Evolutionary conservation across 2,113 vertebrate species (phyloP), one percentile per base, ranked within the genome.

Genomic region (Pipa parva): DNA sequence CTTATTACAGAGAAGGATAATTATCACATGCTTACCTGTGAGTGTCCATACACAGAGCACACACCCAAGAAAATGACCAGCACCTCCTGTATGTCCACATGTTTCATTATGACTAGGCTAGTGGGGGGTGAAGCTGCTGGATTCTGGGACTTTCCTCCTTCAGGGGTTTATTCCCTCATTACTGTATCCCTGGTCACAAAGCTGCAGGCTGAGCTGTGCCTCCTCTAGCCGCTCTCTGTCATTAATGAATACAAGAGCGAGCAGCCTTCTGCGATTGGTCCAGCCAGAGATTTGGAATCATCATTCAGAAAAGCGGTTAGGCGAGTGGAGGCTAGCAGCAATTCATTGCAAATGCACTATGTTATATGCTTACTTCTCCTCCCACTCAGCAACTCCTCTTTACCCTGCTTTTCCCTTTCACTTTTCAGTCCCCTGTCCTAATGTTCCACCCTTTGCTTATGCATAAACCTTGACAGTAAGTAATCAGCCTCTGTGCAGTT

Each of bases 1-100:
- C 15, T 73, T 72, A 36, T 58, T 42, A 60, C 5, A 5, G 25
- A 45, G 50, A 63, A 46, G 63, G 66, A 20, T 37, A 60, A 45
- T 27, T 31, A 29, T 59, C 17, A 3, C 9, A 69, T 63, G 63
- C 82, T 73, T 83, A 85, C 83, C 81, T 80, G 63, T 29, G 6
- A 27, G 1, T 36, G 63, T 63, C 28, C 64, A 69, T 81, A 57
- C 50, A 39, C 75, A 36, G 54, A 49, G 0, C 79, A 66, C 27
- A 79, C 58, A 49, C 25, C 46, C 1, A 2, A 36, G 7, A 78
- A 62, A 60, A 72, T 52, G 60, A 74, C 5, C 8, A 81, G 59
- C 55, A 77, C 27, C 51, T 52, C 1, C 0, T 76, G 26, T 2
- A 54, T 60, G 74, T 39, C 59, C 20, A 25, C 46, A 25, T 73